These are phyloP conservation scores for Oligia fasciuncula DNA, from an alignment of 2,888 invertebrate genomes.

Conservation along the genomic window DNA sequence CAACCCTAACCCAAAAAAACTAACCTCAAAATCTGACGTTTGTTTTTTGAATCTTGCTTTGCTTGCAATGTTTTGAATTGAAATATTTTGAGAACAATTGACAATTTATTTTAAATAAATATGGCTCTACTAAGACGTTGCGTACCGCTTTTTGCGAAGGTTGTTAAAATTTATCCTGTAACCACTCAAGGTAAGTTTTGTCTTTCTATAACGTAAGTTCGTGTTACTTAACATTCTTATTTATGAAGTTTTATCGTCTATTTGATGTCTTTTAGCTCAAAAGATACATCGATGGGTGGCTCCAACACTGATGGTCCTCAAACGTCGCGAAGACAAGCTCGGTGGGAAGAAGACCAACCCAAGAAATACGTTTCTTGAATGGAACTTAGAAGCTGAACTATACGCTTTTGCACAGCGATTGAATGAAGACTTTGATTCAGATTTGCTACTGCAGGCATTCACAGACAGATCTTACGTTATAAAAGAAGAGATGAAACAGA, in stretches of 20 bases:
- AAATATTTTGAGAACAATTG: conserved; percentile 7
- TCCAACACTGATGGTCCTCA: conserved; percentile 92
- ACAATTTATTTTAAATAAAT: conserved; percentile 38
- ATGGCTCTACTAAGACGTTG: conserved; percentile 83
- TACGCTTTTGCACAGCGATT: conserved; percentile 96
- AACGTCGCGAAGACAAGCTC: conserved; percentile 89
- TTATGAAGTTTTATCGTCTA: neutral
- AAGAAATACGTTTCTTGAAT: conserved; percentile 93
- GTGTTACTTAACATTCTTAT: conserved; percentile 10
- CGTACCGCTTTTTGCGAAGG: conserved; percentile 74
- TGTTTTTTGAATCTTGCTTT: conserved; percentile 34
- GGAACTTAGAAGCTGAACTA: conserved; percentile 97
- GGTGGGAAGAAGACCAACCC: conserved; percentile 88
- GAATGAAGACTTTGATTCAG: conserved; percentile 94
- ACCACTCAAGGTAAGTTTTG: conserved; percentile 75
- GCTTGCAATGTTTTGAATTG: conserved; percentile 49
- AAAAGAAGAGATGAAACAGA: conserved; percentile 92
- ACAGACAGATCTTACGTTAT: conserved; percentile 94
- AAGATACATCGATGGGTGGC: conserved; percentile 91
- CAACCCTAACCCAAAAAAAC: conserved; percentile 1
- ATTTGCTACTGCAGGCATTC: conserved; percentile 93
- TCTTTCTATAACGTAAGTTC: neutral
- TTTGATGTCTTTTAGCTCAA: conserved; percentile 71
- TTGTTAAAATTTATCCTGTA: conserved; percentile 71
- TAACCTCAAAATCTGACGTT: conserved; percentile 61